Conservation (phyloP, 2,888 invertebrate species). For the Drosophila gaucha region DNA sequence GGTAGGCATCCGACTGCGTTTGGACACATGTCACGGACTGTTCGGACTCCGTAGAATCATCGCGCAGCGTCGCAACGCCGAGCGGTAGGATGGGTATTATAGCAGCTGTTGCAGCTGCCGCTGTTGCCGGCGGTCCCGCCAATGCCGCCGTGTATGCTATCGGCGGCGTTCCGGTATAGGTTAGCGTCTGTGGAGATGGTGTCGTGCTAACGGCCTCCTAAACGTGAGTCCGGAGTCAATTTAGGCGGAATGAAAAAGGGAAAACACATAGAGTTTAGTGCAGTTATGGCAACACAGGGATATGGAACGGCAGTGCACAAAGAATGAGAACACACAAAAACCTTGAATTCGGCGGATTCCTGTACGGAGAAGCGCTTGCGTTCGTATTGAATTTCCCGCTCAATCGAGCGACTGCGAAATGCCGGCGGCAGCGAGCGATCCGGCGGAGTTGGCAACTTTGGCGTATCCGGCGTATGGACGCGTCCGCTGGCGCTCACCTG, state of each 20-base stretch:
- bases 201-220: conserved; percentile 83
- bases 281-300: background rate
- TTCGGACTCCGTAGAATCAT: conserved; percentile 85
- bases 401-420: conserved; percentile 83
- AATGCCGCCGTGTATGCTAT: conserved; percentile 82
- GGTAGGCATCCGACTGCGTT: conserved; percentile 84
- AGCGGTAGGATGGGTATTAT: conserved; percentile 85
- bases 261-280: background rate
- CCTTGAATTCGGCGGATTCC: conserved; percentile 81
- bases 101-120: conserved; percentile 85
- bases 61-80: conserved; percentile 85
- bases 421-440: conserved; percentile 83
- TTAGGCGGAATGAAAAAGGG: conserved; percentile 9
- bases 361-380: conserved; percentile 82
- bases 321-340: conserved; percentile 40
- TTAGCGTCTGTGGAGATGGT: conserved; percentile 83
- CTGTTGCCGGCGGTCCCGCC: conserved; percentile 85
- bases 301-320: background rate
- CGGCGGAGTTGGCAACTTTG: conserved; percentile 77
- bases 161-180: conserved; percentile 75
- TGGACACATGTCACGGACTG: conserved; percentile 85
- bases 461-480: conserved; percentile 71
- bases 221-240: background rate
- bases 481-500: conserved; percentile 34
- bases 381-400: conserved; percentile 82